These are phyloP conservation scores for Nannoperca obscura DNA, from an alignment of 2,797 vertebrate species.

Conservation along the genomic window DNA sequence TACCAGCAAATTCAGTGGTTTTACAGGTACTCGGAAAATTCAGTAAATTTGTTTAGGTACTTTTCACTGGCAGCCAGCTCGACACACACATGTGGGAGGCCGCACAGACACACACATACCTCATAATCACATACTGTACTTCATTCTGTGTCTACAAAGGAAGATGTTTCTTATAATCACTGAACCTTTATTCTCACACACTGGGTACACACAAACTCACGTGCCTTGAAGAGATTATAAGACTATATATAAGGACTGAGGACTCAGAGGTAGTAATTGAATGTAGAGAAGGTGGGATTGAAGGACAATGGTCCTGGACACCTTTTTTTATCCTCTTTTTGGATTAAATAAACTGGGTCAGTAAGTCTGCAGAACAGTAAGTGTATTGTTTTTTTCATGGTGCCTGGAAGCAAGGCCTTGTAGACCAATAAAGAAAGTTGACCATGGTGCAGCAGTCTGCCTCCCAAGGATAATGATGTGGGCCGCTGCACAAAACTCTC, in stretches of 20 bases:
- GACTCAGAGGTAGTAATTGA: slow-evolving; percentile 15
- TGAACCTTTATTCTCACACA: slow-evolving; percentile 10
- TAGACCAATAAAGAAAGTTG: slow-evolving; percentile 32
- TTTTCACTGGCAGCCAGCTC: slow-evolving; percentile 8
- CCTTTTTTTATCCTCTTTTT: slow-evolving; percentile 5
- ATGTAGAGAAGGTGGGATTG: slow-evolving; percentile 2
- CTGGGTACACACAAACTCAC: background rate
- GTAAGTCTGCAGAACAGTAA: slow-evolving; percentile 30
- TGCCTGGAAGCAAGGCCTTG: slow-evolving; percentile 10
- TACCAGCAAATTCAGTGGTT: slow-evolving; percentile 27
- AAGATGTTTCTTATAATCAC: slow-evolving; percentile 5
- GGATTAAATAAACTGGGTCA: slow-evolving; percentile 48
- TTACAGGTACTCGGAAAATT: slow-evolving; percentile 48
- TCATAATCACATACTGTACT: background rate
- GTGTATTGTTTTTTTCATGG: slow-evolving; percentile 33
- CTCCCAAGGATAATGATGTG: slow-evolving; percentile 21
- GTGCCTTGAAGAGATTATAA: slow-evolving; percentile 33
- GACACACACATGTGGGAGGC: background rate
- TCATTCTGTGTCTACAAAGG: slow-evolving; percentile 15
- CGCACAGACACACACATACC: background rate
- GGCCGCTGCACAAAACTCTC: slow-evolving; percentile 7
- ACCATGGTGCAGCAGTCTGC: slow-evolving; percentile 5
- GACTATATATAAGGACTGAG: background rate
- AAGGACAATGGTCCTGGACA: slow-evolving; percentile 20
- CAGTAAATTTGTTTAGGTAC: background rate